A percentile compares a stretch with the other conserved stretches of the same genome.
phyloP scores from a whole-genome alignment of 1,140 invertebrate genomes.

The Delia radicum region DNA sequence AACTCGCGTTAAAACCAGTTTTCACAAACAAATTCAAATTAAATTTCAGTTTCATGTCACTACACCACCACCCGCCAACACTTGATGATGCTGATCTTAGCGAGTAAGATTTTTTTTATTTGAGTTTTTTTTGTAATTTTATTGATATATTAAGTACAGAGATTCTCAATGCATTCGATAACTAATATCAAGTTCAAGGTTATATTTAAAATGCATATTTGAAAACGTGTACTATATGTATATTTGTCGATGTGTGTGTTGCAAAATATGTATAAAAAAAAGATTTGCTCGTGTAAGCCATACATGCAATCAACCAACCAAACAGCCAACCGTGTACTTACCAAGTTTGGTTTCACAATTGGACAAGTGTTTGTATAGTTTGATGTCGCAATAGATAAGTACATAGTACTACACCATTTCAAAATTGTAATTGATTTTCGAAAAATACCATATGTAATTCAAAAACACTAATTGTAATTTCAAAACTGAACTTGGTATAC shows the following conservation, averaged over 20 bases:
- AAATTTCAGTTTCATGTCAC: not conserved
- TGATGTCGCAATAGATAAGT: too few species aligned
- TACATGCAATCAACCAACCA: not conserved
- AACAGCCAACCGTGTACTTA: not conserved
- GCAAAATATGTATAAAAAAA: not conserved
- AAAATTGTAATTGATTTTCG: too few species aligned
- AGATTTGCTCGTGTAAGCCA: not conserved
- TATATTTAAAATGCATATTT: constrained; percentile 17
- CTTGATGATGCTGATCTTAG: not conserved
- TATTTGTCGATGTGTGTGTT: not conserved
- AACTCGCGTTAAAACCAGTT: not conserved
- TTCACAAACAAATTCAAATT: not conserved
- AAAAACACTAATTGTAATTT: too few species aligned
- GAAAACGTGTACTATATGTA: not conserved
- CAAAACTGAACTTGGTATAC: too few species aligned
- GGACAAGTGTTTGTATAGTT: not conserved
- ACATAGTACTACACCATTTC: too few species aligned
- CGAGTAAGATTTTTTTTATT: not conserved
- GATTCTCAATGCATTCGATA: constrained; percentile 10
- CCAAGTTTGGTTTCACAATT: not conserved
- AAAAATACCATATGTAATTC: too few species aligned
- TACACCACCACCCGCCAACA: not conserved
- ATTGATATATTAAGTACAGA: not conserved
- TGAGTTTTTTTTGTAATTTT: not conserved
- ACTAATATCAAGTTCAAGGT: constrained; percentile 23